These are phyloP conservation scores for Stegophylla sp. DNA, from an alignment of 2,888 invertebrate genomes.

Conservation along the genomic window DNA sequence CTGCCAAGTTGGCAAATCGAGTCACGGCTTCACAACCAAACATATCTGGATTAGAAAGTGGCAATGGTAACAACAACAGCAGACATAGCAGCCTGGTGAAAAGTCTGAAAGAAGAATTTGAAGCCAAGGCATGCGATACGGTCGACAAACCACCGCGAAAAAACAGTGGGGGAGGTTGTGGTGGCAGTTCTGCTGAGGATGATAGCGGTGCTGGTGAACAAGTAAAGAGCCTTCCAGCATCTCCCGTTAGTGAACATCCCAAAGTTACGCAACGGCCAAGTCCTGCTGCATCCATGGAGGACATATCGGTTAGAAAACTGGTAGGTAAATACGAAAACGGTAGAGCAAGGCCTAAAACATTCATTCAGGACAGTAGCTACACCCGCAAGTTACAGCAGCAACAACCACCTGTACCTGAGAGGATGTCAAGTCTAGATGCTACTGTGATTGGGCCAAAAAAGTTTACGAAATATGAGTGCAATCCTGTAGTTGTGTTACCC, in stretches of 20 bases:
- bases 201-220: slow-evolving; percentile 60
- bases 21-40: slow-evolving; percentile 46
- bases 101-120: slow-evolving; percentile 86
- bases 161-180: background rate
- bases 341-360: slow-evolving; percentile 60
- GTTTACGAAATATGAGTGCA: slow-evolving; percentile 62
- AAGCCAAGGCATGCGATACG: slow-evolving; percentile 72
- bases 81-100: slow-evolving; percentile 74
- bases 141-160: slow-evolving; percentile 18
- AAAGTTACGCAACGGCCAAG: slow-evolving; percentile 48
- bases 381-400: slow-evolving; percentile 62
- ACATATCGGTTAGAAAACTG: slow-evolving; percentile 77
- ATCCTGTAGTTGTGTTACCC: slow-evolving; percentile 67
- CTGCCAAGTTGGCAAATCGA: slow-evolving; percentile 20
- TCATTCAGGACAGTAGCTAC: slow-evolving; percentile 61
- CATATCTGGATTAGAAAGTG: slow-evolving; percentile 62
- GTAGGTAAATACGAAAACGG: slow-evolving; percentile 78
- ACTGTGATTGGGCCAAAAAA: slow-evolving; percentile 25
- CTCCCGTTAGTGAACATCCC: slow-evolving; percentile 71
- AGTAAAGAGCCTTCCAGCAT: slow-evolving; percentile 70
- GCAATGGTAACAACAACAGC: slow-evolving; percentile 66
- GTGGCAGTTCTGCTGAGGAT: background rate
- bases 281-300: slow-evolving; percentile 68
- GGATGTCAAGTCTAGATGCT: slow-evolving; percentile 64
- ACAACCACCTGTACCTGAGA: slow-evolving; percentile 64